A percentile compares a stretch with the other conserved stretches of the same genome.
Evolutionary conservation across 2,797 vertebrate genomes (phyloP).

Genomic region (Kryptolebias ocellatus): DNA sequence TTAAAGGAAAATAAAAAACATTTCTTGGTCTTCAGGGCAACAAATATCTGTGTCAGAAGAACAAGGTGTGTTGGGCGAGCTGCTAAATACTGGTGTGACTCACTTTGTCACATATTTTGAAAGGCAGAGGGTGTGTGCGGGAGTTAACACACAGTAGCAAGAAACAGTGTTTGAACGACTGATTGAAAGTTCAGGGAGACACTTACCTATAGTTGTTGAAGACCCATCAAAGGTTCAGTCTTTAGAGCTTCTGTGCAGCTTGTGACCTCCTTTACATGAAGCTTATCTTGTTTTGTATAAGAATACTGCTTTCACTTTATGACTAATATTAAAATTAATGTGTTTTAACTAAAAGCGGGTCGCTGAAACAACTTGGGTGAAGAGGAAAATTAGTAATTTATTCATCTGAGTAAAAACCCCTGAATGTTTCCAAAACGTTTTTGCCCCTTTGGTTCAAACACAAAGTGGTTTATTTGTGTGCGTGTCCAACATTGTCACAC

Average conservation of each 20-base stretch:
- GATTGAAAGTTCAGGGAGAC: background rate
- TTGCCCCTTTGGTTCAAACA: background rate
- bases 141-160: background rate
- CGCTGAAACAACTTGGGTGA: background rate
- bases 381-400: background rate
- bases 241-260: background rate
- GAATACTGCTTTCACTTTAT: background rate
- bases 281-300: background rate
- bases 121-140: background rate
- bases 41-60: slow-evolving; percentile 19
- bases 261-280: background rate
- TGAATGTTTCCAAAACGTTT: slow-evolving; percentile 5
- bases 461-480: slow-evolving; percentile 20
- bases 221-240: background rate
- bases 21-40: background rate
- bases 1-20: background rate
- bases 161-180: slow-evolving; percentile 9
- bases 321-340: background rate
- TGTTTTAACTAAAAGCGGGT: background rate
- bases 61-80: slow-evolving; percentile 12
- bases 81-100: background rate
- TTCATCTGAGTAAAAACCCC: slow-evolving; percentile 1
- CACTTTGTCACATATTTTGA: background rate
- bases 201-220: background rate
- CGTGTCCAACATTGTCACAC: background rate